Conservation (phyloP, 2,797 vertebrate species). For the Pitangus sulphuratus region DNA sequence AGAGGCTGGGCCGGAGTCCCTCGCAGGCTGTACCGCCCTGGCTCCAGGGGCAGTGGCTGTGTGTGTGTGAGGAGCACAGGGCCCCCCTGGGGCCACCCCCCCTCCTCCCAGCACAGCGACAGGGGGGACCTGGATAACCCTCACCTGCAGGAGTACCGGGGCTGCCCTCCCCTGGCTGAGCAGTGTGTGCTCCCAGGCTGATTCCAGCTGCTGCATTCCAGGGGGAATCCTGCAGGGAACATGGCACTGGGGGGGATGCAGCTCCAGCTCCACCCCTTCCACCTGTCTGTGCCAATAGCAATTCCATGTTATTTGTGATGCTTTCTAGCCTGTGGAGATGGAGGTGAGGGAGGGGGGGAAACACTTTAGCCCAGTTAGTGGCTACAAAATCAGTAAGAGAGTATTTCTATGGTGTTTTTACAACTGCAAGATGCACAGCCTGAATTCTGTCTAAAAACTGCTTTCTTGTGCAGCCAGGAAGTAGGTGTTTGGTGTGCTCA, state of each 20-base stretch:
- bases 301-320: background rate
- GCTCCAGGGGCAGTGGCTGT: conserved; percentile 77
- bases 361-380: background rate
- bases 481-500: background rate
- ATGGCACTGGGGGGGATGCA: rapidly evolving
- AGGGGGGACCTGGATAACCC: conserved; percentile 79
- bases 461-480: background rate
- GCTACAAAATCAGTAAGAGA: background rate
- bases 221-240: rapidly evolving
- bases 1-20: conserved; percentile 90
- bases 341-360: background rate
- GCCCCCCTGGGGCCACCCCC: conserved; percentile 22
- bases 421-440: background rate
- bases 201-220: rapidly evolving
- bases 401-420: background rate
- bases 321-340: rapidly evolving
- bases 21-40: conserved; percentile 83
- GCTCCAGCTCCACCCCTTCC: background rate
- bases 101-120: conserved; percentile 27
- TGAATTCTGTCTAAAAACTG: background rate
- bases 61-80: conserved; percentile 82
- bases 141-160: conserved; percentile 80
- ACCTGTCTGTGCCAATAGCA: rapidly evolving
- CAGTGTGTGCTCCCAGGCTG: conserved; percentile 76
- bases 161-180: conserved; percentile 79